Evolutionary conservation across 2,797 vertebrate species (phyloP), one percentile per base, ranked within the genome.

Genomic region (Rhinichthys osculus): DNA sequence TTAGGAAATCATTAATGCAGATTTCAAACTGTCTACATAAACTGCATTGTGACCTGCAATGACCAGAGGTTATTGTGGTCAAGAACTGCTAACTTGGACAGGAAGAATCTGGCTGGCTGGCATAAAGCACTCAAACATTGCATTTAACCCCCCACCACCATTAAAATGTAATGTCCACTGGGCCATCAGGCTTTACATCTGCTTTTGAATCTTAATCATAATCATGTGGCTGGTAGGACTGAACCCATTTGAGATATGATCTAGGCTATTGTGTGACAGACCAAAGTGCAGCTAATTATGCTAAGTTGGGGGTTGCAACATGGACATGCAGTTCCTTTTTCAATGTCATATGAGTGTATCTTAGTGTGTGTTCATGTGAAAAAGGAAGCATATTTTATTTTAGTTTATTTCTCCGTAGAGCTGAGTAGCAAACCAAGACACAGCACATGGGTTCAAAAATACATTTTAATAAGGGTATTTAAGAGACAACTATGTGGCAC

Each of bases 271-370:
- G 10, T 78, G 7, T 62, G 35, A 78, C 9, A n/a, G 23, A 40
- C 52, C 35, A 7, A n/a, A 78, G 21, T 30, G 35, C 57, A 47
- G 40, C 10, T 66, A 66, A 47, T 66, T 62, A 33, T 74, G 42
- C 50, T n/a, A 76, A 9, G 47, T 50, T 66, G 27, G 50, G 27
- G 44, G 21, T 84, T 78, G 30, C 50, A 77, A 42, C 2, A 42
- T 30, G 38, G 9, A 78, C 14, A 62, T 11, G 8, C 9, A 64
- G n/a, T 78, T 64, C n/a, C 57, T 64, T 78, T 78, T 78, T 78
- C 8, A 40, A 44, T 42, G n/a, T 64, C 17, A 27, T 50, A n/a
- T 27, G 44, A 67, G 35, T 78, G 64, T 54, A 23, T 69, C 71
- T 40, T 54, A 44, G 8, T 64, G 16, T 62, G 11, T 50, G 40